Evolutionary conservation across 1,140 invertebrate species (phyloP), one percentile per base, ranked within the genome.

Genomic region (Chionoecetes opilio): DNA sequence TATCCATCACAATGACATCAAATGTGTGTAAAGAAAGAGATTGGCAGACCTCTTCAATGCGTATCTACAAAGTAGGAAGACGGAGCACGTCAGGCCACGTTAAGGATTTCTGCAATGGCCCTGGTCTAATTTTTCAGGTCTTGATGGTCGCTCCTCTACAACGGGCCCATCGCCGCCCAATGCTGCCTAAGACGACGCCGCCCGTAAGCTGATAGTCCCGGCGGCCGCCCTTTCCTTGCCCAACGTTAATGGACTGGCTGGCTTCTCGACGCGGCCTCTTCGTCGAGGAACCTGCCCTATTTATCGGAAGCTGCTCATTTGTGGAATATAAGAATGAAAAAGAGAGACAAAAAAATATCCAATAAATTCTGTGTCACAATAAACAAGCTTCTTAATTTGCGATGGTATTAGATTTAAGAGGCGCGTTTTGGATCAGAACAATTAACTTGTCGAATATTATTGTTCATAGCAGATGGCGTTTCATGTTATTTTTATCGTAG

Each of bases 291-390:
- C 46, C 46, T 53, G 63, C 21, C 63, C 63, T 21, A n/a, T 75
- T 75, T 75, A 75, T 75, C 63, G 63, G n/a, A 75, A 75, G 63
- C 63, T n/a, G 63, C 63, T n/a, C 63, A 75, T 75, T 75, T 75
- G 21, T 26, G 26, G 63, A 75, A 75, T 75, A 26, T 75, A 75
- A 75, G 21, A n/a, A 26, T n/a, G 63, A 26, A 26, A 75, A 75
- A 75, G 63, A 75, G 63, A 75, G 11, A 26, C 5, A n/a, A 75
- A 75, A 75, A 75, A 75, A 75, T 0, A 75, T 75, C 63, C 63
- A 75, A 75, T 75, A 17, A 75, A n/a, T 75, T 75, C n/a, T 75
- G 63, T 75, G 63, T 5, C 63, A 75, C 63, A 6, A 75, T 75
- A 75, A 75, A 75, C n/a, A n/a, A 26, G 63, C 26, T 75, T 26